Percentiles rank a stretch among this genome's conserved stretches.
Evolutionary conservation across 2,113 vertebrate species (phyloP).

Genomic region (Crotalus horridus): DNA sequence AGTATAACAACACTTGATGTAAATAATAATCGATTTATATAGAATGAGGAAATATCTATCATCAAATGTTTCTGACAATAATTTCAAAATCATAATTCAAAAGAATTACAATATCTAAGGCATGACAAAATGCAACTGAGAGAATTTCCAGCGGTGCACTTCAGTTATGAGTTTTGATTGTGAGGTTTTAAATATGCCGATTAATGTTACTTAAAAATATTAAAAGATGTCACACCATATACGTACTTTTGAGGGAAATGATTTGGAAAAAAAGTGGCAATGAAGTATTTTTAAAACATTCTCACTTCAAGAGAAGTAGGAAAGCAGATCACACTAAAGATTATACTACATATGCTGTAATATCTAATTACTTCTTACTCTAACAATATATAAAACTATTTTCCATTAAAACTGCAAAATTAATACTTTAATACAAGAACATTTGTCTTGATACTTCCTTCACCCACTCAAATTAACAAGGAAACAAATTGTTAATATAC

Average conservation of each 20-base stretch:
- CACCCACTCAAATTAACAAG: background rate
- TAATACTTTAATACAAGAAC: conserved; percentile 5
- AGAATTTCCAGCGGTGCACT: background rate
- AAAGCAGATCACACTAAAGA: background rate
- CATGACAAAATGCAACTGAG: background rate
- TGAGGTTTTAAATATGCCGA: background rate
- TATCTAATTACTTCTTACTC: background rate
- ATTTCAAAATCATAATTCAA: background rate
- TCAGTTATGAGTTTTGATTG: background rate
- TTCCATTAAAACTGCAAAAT: background rate
- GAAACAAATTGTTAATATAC: background rate
- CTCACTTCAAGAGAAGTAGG: conserved; percentile 19
- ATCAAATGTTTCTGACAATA: background rate
- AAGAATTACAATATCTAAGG: background rate
- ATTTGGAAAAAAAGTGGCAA: background rate
- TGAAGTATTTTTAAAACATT: background rate
- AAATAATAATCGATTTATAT: background rate
- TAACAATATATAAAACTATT: conserved; percentile 6
- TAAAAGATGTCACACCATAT: background rate
- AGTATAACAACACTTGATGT: background rate
- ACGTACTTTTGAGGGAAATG: background rate
- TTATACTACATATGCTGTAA: background rate
- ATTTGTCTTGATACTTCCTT: background rate
- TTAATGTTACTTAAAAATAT: conserved; percentile 3
- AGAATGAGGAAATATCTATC: background rate